Evolutionary conservation across 2,888 invertebrate species (phyloP).

Genomic region (Trissoscelio sp.): DNA sequence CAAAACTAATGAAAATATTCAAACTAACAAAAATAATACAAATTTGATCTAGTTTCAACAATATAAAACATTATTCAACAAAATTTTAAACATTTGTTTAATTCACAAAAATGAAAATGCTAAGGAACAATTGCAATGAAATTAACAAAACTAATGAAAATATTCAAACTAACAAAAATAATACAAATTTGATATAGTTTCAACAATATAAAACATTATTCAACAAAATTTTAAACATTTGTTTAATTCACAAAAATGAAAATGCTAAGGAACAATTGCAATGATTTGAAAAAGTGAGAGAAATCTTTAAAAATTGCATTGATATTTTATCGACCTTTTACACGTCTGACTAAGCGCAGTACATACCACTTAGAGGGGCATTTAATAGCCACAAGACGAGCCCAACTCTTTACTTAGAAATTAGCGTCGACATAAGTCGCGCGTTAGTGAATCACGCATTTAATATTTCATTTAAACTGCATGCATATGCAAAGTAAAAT

Average conservation of each 20-base stretch:
- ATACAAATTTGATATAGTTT: too few species aligned
- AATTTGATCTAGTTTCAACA: too few species aligned
- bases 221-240: too few species aligned
- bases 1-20: not conserved
- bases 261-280: not conserved
- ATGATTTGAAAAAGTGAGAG: too few species aligned
- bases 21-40: too few species aligned
- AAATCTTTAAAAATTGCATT: not conserved
- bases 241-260: too few species aligned
- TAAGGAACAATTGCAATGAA: not conserved
- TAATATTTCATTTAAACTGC: constrained; percentile 51
- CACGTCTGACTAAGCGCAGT: constrained; percentile 27
- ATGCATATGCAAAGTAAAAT: constrained; percentile 61
- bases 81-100: too few species aligned
- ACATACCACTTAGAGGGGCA: constrained; percentile 8
- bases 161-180: too few species aligned
- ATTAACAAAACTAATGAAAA: too few species aligned
- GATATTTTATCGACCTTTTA: not conserved
- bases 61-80: too few species aligned
- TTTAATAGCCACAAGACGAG: constrained; percentile 13
- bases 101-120: not conserved
- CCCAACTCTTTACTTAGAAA: constrained; percentile 44
- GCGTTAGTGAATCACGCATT: constrained; percentile 34
- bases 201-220: too few species aligned
- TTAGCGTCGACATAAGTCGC: constrained; percentile 32